phyloP scores from a whole-genome alignment of 2,113 vertebrate genomes.

The Seriola dumerili region DNA sequence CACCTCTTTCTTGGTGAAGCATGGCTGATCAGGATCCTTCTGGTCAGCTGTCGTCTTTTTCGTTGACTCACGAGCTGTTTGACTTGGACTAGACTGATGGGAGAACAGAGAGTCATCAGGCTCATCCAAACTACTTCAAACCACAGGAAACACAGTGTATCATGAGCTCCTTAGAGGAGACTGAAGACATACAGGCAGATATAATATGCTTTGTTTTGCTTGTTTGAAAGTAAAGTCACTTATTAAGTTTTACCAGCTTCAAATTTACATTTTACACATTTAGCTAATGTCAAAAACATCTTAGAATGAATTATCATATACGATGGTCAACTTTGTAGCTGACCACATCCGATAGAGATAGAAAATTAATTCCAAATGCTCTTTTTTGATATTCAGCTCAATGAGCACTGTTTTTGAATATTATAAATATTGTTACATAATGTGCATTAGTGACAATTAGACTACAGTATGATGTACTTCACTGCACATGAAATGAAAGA shows the following conservation, averaged over 20 bases:
- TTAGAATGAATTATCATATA: neutral
- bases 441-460: neutral
- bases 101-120: neutral
- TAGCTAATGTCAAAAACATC: neutral
- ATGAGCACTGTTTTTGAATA: neutral
- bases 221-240: neutral
- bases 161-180: neutral
- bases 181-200: neutral
- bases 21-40: slow-evolving; percentile 82
- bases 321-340: too few relatives aligned
- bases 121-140: neutral
- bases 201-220: neutral
- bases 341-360: too few relatives aligned
- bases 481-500: neutral
- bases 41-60: slow-evolving; percentile 71
- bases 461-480: neutral
- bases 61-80: slow-evolving; percentile 31
- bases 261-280: too few relatives aligned
- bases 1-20: slow-evolving; percentile 93
- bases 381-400: neutral
- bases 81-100: slow-evolving; percentile 64
- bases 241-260: neutral
- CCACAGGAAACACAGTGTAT: neutral
- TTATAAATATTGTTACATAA: neutral
- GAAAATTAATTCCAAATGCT: too few relatives aligned